These are phyloP conservation scores for Megaceryle alcyon DNA, from an alignment of 2,797 vertebrate genomes.

Conservation along the genomic window DNA sequence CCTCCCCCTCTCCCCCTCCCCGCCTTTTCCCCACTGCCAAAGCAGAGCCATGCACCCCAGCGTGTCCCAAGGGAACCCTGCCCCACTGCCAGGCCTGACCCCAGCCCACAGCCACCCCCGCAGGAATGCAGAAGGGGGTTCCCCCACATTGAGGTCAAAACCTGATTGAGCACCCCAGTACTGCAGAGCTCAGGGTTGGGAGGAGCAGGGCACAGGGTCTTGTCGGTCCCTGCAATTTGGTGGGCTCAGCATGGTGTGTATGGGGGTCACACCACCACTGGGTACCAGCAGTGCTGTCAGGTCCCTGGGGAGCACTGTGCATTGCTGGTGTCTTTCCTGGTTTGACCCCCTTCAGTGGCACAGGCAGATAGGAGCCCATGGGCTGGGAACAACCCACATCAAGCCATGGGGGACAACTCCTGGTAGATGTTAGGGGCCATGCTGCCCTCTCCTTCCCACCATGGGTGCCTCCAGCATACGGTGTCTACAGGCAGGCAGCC, in stretches of 20 bases:
- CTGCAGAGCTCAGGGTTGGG: background rate
- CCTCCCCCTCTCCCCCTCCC: rapidly evolving
- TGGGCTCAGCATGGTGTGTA: rapidly evolving
- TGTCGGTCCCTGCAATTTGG: rapidly evolving
- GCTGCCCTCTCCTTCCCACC: background rate
- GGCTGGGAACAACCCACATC: background rate
- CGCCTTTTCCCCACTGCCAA: no score
- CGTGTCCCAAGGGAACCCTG: background rate
- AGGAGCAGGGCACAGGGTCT: no score
- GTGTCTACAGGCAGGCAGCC: background rate
- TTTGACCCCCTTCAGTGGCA: background rate
- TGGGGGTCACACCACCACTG: rapidly evolving
- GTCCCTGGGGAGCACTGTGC: background rate
- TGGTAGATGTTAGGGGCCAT: background rate
- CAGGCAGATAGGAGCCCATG: rapidly evolving
- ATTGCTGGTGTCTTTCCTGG: background rate
- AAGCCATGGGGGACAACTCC: background rate
- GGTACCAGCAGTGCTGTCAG: background rate
- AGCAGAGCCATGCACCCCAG: rapidly evolving
- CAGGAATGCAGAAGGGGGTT: rapidly evolving
- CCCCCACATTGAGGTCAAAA: background rate
- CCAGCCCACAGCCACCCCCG: background rate
- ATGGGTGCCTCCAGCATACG: background rate
- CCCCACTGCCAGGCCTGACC: background rate
- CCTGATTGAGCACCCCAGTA: rapidly evolving